These are phyloP conservation scores for Tryphoninae sp. DNA, from an alignment of 2,888 invertebrate genomes.

Conservation along the genomic window DNA sequence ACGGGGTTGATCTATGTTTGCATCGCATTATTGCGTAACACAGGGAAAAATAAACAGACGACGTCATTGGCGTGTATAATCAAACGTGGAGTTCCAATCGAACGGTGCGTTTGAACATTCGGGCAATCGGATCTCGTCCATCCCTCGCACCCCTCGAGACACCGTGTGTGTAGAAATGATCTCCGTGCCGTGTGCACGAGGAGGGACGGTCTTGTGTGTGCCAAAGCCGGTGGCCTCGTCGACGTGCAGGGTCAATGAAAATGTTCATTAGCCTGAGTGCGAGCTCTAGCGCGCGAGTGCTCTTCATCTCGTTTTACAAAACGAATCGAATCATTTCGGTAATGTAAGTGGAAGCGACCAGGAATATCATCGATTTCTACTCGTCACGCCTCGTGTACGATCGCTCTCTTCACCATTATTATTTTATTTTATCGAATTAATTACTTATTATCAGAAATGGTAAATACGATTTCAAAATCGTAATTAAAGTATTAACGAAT, in stretches of 20 bases:
- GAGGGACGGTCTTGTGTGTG: conserved; percentile 20
- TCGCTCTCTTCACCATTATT: too few species aligned
- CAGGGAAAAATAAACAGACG: conserved; percentile 40
- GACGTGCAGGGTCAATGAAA: conserved; percentile 49
- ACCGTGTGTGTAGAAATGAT: conserved; percentile 22
- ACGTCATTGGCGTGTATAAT: conserved; percentile 28
- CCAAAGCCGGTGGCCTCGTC: background rate
- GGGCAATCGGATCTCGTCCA: conserved; percentile 52
- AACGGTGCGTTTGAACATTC: conserved; percentile 34
- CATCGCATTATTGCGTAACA: conserved; percentile 36
- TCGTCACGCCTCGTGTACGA: background rate
- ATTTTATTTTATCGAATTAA: too few species aligned
- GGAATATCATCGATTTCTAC: conserved; percentile 8
- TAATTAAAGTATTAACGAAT: too few species aligned
- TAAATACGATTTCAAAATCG: too few species aligned
- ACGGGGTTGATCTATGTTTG: background rate
- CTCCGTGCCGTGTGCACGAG: background rate
- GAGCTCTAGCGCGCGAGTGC: conserved; percentile 39
- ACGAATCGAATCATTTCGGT: conserved; percentile 64
- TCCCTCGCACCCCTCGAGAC: conserved; percentile 4
- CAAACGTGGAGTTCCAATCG: conserved; percentile 46
- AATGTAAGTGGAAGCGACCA: conserved; percentile 57
- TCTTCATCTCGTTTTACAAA: conserved; percentile 56
- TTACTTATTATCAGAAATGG: too few species aligned
- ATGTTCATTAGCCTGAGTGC: conserved; percentile 69